Evolutionary conservation across 1,140 invertebrate species (phyloP).

Genomic region (Drosophila teissieri): DNA sequence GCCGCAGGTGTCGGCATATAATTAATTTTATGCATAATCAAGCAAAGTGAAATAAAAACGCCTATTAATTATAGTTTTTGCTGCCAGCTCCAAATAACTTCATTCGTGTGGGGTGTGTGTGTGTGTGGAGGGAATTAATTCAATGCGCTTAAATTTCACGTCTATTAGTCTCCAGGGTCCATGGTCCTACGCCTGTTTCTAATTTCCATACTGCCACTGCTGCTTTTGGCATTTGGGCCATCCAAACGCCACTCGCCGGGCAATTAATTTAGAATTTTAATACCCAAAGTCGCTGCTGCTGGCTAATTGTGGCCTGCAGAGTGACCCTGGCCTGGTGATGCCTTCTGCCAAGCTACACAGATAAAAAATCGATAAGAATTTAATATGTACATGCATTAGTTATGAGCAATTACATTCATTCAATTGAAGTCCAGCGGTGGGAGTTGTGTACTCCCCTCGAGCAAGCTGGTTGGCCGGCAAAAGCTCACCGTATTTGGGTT

Average conservation of each 20-base stretch:
- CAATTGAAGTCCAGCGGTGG: too few relatives aligned
- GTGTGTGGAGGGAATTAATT: slow-evolving; percentile 58
- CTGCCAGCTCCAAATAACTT: slow-evolving; percentile 61
- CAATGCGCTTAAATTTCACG: slow-evolving; percentile 82
- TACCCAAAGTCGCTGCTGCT: slow-evolving; percentile 65
- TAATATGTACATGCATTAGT: background rate
- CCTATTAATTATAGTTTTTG: slow-evolving; percentile 80
- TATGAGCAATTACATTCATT: too few relatives aligned
- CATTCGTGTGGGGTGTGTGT: slow-evolving; percentile 41
- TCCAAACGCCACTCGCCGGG: slow-evolving; percentile 36
- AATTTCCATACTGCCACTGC: slow-evolving; percentile 64
- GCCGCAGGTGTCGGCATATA: slow-evolving; percentile 63
- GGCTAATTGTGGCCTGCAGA: slow-evolving; percentile 44
- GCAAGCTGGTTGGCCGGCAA: background rate
- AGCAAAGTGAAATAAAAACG: slow-evolving; percentile 70
- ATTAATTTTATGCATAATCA: slow-evolving; percentile 74
- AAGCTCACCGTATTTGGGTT: background rate
- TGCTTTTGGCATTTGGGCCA: slow-evolving; percentile 43
- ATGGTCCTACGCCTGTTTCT: slow-evolving; percentile 62
- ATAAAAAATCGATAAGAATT: background rate
- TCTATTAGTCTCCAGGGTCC: slow-evolving; percentile 75
- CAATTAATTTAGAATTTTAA: slow-evolving; percentile 82
- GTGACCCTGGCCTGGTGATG: slow-evolving; percentile 30
- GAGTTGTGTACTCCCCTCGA: background rate
- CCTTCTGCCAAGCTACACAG: background rate